Evolutionary conservation across 35 echinoderm and acorn worm genomes (phyloP).

Genomic region (Heliocidaris tuberculata): DNA sequence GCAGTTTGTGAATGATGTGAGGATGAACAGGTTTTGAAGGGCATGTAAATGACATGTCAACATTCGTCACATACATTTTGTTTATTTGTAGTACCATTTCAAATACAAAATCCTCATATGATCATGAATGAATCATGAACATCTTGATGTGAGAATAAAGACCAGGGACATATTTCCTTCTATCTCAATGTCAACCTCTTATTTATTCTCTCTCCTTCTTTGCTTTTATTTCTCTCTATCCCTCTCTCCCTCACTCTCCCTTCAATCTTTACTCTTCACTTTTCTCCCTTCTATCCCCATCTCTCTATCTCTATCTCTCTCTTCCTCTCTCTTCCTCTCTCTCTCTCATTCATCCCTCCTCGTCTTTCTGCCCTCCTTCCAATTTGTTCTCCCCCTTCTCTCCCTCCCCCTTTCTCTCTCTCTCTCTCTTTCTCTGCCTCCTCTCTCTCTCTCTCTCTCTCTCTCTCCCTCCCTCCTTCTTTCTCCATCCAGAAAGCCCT

Average conservation of each 20-base stretch:
- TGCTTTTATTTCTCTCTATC: background rate
- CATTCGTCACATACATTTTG: background rate
- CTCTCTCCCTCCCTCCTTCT: background rate
- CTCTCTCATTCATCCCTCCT: background rate
- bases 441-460: background rate
- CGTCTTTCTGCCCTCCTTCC: background rate
- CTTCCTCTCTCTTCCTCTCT: background rate
- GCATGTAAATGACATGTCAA: background rate
- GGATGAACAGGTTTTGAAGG: background rate
- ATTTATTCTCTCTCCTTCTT: background rate
- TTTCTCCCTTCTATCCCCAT: background rate
- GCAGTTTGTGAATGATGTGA: background rate
- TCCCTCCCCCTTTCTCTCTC: background rate
- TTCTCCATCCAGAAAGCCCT: background rate
- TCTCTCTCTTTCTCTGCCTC: background rate
- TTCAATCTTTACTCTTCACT: background rate
- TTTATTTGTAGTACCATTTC: background rate
- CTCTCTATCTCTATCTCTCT: background rate
- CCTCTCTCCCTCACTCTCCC: background rate
- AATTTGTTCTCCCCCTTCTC: background rate
- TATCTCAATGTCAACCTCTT: background rate
- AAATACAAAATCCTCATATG: background rate
- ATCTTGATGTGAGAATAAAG: background rate
- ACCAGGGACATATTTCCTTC: background rate
- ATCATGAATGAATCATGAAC: background rate